These are phyloP conservation scores for Phyto melanocephala DNA, from an alignment of 2,888 invertebrate species.

Conservation along the genomic window DNA sequence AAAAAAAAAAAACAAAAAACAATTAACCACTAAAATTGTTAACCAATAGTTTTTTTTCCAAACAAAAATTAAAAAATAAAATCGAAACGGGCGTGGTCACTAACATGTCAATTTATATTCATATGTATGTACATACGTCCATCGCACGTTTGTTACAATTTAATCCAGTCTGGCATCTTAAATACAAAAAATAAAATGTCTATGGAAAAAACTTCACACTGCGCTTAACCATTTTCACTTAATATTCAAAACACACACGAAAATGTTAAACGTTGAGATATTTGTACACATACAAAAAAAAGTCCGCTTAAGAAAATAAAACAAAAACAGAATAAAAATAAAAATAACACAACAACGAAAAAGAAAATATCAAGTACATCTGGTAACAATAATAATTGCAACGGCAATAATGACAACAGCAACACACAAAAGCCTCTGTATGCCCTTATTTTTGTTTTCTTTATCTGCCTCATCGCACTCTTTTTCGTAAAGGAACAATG, in stretches of 20 bases:
- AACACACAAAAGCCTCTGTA: slow-evolving; percentile 43
- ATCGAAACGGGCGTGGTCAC: background rate
- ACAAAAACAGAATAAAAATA: slow-evolving; percentile 13
- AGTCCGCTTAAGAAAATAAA: slow-evolving; percentile 12
- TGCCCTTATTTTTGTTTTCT: slow-evolving; percentile 46
- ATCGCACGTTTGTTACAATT: background rate
- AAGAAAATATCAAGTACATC: slow-evolving; percentile 47
- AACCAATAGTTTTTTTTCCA: background rate
- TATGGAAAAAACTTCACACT: background rate
- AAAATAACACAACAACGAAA: slow-evolving; percentile 10
- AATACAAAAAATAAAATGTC: background rate
- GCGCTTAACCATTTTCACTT: slow-evolving; percentile 47
- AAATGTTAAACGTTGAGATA: slow-evolving; percentile 58
- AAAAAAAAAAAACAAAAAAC: too few species aligned
- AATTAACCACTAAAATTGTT: too few species aligned
- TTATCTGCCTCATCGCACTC: background rate
- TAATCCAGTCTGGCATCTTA: slow-evolving; percentile 35
- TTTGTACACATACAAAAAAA: slow-evolving; percentile 34
- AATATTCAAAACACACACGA: slow-evolving; percentile 59
- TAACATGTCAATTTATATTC: background rate
- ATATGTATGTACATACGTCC: too few species aligned
- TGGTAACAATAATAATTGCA: slow-evolving; percentile 62
- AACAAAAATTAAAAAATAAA: background rate
- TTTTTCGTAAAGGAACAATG: background rate
- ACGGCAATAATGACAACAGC: slow-evolving; percentile 15